Evolutionary conservation across 2,113 vertebrate species (phyloP).

Genomic region (Turnix velox): DNA sequence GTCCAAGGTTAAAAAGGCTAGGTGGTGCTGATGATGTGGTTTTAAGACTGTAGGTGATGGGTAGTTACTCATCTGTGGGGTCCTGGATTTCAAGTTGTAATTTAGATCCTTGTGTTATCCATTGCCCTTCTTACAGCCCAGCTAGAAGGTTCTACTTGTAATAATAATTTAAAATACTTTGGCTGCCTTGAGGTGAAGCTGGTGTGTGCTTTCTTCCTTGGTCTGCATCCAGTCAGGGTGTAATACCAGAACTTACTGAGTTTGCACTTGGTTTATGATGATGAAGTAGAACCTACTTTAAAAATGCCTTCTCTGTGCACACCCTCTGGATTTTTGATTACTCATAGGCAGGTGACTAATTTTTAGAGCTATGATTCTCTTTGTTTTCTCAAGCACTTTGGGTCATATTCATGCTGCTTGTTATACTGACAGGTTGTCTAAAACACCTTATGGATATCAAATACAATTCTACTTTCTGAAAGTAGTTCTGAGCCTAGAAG

Average conservation of each 20-base stretch:
- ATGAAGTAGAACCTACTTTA: background rate
- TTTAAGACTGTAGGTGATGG: background rate
- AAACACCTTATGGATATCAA: background rate
- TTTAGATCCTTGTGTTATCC: background rate
- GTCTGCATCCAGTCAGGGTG: background rate
- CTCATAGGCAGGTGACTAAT: background rate
- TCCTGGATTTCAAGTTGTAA: background rate
- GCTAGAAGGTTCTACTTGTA: background rate
- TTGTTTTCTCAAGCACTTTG: background rate
- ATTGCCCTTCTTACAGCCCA: background rate
- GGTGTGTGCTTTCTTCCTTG: background rate
- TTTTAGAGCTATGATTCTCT: background rate
- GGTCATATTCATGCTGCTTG: background rate
- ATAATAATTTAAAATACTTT: background rate
- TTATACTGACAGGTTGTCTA: background rate
- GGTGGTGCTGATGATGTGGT: rapidly evolving
- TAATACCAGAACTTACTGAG: background rate
- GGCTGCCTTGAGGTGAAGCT: background rate
- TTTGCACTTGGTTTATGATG: background rate
- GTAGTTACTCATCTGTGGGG: background rate
- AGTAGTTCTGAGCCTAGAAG: background rate
- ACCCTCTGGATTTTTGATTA: background rate
- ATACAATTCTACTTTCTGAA: background rate
- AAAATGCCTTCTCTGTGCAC: background rate
- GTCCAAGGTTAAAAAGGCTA: background rate